These are phyloP conservation scores for Cyanoramphus novaezelandiae DNA, from an alignment of 2,113 vertebrate species.

Conservation along the genomic window DNA sequence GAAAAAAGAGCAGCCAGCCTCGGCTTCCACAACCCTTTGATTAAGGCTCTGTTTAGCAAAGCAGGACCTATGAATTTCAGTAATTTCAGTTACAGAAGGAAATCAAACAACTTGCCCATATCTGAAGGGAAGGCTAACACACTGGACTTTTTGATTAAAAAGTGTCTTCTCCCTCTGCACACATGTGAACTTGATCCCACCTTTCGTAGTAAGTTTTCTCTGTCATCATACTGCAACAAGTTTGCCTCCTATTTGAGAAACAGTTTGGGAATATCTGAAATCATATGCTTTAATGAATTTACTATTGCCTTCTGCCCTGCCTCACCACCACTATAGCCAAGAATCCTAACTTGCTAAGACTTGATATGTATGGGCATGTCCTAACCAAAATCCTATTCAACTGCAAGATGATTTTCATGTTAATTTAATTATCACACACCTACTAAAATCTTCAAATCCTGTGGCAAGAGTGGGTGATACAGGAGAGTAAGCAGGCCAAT, in stretches of 20 bases:
- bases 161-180: background rate
- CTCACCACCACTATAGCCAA: background rate
- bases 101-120: background rate
- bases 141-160: background rate
- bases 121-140: background rate
- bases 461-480: background rate
- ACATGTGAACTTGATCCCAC: background rate
- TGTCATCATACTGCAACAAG: background rate
- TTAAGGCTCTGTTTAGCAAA: background rate
- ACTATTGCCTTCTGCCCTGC: background rate
- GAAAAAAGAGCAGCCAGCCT: background rate
- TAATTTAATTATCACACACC: background rate
- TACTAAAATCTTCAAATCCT: background rate
- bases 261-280: background rate
- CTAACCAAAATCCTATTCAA: background rate
- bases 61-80: background rate
- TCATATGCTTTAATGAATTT: background rate
- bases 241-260: background rate
- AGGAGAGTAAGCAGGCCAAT: background rate
- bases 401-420: background rate
- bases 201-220: background rate
- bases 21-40: background rate
- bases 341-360: background rate
- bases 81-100: background rate
- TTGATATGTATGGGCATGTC: background rate